Evolutionary conservation across 2,888 invertebrate genomes (phyloP).

Genomic region (Ichneumoninae sp.): DNA sequence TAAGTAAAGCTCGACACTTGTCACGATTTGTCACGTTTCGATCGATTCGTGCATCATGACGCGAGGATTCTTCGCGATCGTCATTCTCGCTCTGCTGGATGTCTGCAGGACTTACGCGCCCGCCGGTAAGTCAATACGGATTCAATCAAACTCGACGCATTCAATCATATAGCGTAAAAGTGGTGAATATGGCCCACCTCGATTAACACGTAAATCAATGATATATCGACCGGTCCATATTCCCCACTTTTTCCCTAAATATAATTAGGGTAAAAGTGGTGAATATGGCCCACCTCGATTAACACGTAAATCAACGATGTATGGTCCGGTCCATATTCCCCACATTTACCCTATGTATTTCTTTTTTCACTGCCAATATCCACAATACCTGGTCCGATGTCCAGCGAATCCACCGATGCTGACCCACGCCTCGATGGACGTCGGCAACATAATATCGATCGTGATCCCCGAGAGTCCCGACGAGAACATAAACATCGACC

Average conservation of each 20-base stretch:
- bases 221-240: no score
- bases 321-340: no score
- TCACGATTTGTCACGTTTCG: neutral
- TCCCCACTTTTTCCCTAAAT: no score
- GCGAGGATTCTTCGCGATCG: conserved; percentile 10
- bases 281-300: no score
- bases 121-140: conserved; percentile 32
- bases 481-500: conserved; percentile 67
- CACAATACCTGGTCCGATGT: conserved; percentile 2
- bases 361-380: neutral
- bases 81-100: conserved; percentile 12
- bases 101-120: conserved; percentile 29
- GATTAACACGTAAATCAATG: no score
- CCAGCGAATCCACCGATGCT: conserved; percentile 65
- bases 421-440: conserved; percentile 64
- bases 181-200: no score
- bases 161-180: neutral
- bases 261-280: no score
- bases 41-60: conserved; percentile 21
- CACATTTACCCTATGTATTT: neutral
- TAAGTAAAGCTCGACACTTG: neutral
- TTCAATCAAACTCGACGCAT: neutral
- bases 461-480: conserved; percentile 67
- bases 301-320: no score
- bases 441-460: conserved; percentile 68